phyloP scores from a whole-genome alignment of 2,888 invertebrate species.

The Himalopsyche anomala region DNA sequence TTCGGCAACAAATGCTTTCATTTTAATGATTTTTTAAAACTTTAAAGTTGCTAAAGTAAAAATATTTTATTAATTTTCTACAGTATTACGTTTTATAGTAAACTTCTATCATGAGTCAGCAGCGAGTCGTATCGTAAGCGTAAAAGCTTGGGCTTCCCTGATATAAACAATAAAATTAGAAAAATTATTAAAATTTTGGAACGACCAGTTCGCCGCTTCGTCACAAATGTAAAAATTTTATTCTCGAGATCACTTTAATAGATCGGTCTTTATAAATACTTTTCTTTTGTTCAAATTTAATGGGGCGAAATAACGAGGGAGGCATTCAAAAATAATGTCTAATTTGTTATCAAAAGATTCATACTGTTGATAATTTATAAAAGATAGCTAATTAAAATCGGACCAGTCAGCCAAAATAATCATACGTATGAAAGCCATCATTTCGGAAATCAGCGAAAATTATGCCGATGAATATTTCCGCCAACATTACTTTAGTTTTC shows the following conservation, averaged over 20 bases:
- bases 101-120: no score
- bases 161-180: no score
- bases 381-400: conserved; percentile 26
- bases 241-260: conserved; percentile 5
- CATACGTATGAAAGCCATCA: conserved; percentile 3
- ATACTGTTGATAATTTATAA: conserved; percentile 5
- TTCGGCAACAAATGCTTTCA: no score
- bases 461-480: background rate
- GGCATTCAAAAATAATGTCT: conserved; percentile 23
- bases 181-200: no score
- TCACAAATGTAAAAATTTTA: conserved; percentile 7
- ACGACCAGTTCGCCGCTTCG: background rate
- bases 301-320: conserved; percentile 15
- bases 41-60: no score
- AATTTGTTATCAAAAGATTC: conserved; percentile 27
- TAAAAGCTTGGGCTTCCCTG: no score
- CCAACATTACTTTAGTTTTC: no score
- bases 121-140: no score
- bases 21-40: no score
- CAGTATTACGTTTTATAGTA: no score
- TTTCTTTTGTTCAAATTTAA: conserved; percentile 13
- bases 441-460: background rate
- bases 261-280: background rate
- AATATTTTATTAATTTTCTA: no score
- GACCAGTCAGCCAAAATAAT: background rate